Conservation (phyloP, 1,140 invertebrate species). For the Eurytemora carolleeae region DNA sequence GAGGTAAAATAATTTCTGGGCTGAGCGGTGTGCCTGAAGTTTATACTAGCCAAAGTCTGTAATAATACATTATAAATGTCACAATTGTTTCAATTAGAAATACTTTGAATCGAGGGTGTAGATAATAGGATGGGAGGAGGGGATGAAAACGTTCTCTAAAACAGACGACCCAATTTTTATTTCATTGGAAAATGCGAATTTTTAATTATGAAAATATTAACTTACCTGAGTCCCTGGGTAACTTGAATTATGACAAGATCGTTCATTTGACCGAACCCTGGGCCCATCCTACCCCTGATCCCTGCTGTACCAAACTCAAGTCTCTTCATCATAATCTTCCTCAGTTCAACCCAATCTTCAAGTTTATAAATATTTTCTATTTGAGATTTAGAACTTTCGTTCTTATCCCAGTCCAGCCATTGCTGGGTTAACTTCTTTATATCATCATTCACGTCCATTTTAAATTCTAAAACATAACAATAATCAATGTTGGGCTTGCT, state of each 20-base stretch:
- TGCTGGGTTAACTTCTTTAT: no score
- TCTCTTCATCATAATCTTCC: slow-evolving; percentile 37
- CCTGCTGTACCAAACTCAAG: slow-evolving; percentile 77
- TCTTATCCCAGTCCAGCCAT: no score
- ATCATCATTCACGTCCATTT: no score
- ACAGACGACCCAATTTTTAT: background rate
- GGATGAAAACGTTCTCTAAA: no score
- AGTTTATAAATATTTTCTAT: no score
- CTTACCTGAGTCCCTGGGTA: slow-evolving; percentile 62
- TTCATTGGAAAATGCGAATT: slow-evolving; percentile 3
- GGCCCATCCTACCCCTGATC: slow-evolving; percentile 68
- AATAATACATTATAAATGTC: background rate
- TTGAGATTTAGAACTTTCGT: no score
- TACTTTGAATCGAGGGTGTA: background rate
- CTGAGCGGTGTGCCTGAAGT: no score
- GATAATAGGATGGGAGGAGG: background rate
- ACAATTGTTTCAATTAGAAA: background rate
- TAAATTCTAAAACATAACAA: no score
- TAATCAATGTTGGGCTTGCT: no score
- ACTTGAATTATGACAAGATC: slow-evolving; percentile 93
- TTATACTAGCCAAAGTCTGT: background rate
- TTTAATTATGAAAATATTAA: slow-evolving; percentile 14
- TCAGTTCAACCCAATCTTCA: slow-evolving; percentile 31
- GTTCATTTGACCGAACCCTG: slow-evolving; percentile 68
- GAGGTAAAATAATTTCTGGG: no score